A percentile compares a stretch with the other conserved stretches of the same genome.
These are phyloP conservation scores for Drosophila elegans DNA, from an alignment of 1,140 invertebrate genomes.

Conservation along the genomic window DNA sequence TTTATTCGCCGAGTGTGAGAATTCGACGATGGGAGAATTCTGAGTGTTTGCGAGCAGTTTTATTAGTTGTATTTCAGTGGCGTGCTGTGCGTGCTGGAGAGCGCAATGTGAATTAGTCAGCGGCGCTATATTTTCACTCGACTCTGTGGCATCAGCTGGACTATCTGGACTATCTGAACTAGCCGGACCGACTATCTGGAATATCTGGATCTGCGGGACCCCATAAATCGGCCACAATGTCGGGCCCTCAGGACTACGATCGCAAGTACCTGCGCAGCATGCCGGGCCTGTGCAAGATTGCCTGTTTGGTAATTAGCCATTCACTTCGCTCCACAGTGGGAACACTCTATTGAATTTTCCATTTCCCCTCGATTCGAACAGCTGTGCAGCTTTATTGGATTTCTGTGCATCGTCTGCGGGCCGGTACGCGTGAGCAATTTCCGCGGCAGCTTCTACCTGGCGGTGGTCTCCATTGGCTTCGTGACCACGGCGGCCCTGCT, in stretches of 20 bases:
- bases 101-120: slow-evolving; percentile 45
- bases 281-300: slow-evolving; percentile 58
- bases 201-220: not conserved
- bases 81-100: slow-evolving; percentile 46
- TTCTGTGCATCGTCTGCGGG: slow-evolving; percentile 67
- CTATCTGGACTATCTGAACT: slow-evolving; percentile 1
- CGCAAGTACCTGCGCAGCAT: slow-evolving; percentile 69
- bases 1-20: slow-evolving; percentile 13
- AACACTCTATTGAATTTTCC: not conserved
- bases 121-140: slow-evolving; percentile 9
- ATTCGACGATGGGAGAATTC: slow-evolving; percentile 29
- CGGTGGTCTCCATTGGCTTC: slow-evolving; percentile 50
- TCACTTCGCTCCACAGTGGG: too few relatives aligned
- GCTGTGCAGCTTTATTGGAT: slow-evolving; percentile 63
- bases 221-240: slow-evolving; percentile 25
- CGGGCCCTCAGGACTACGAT: slow-evolving; percentile 55
- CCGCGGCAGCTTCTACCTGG: slow-evolving; percentile 67
- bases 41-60: slow-evolving; percentile 30
- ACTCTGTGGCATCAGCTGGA: not conserved
- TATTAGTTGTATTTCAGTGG: slow-evolving; percentile 37
- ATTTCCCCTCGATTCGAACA: slow-evolving; percentile 1
- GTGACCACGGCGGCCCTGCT: slow-evolving; percentile 42
- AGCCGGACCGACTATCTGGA: not conserved
- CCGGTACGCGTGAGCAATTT: slow-evolving; percentile 68
- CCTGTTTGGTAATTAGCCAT: slow-evolving; percentile 56